Percentiles rank a stretch among this genome's conserved stretches.
These are phyloP conservation scores for Eilema depressum DNA, from an alignment of 2,888 invertebrate species.

Conservation along the genomic window DNA sequence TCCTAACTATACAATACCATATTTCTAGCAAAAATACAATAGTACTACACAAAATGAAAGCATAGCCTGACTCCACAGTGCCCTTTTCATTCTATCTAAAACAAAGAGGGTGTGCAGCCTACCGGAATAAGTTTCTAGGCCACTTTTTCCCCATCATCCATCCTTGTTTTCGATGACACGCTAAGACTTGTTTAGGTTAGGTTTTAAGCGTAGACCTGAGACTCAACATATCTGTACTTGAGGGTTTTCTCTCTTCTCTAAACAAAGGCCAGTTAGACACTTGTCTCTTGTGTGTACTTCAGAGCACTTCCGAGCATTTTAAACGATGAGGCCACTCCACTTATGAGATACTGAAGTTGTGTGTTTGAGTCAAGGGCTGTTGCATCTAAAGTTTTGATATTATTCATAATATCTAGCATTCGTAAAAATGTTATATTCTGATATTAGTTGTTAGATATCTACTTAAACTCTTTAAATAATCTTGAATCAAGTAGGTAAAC, in stretches of 20 bases:
- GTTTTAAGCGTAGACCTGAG: constrained; percentile 6
- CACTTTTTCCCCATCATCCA: constrained; percentile 53
- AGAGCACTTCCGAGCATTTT: constrained; percentile 52
- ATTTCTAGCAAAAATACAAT: constrained; percentile 49
- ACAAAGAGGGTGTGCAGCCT: constrained; percentile 60
- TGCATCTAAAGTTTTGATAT: constrained; percentile 59
- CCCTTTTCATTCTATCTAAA: constrained; percentile 51
- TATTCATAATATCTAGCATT: constrained; percentile 13
- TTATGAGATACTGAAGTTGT: constrained; percentile 45
- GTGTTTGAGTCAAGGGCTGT: constrained; percentile 57
- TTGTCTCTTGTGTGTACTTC: constrained; percentile 34
- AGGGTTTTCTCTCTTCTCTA: constrained; percentile 26
- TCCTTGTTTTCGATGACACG: constrained; percentile 44
- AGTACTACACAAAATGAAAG: constrained; percentile 39
- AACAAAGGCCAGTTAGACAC: constrained; percentile 53
- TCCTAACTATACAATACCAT: constrained; percentile 19
- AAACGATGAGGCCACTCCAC: constrained; percentile 54
- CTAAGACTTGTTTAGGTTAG: constrained; percentile 25
- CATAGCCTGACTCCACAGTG: constrained; percentile 50
- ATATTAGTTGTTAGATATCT: no score
- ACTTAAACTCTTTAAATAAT: no score
- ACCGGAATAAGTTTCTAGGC: constrained; percentile 58
- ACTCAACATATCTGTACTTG: constrained; percentile 24
- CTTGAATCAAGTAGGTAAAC: no score
- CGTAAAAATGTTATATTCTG: neutral